Percentiles rank a stretch among this genome's conserved stretches.
These are phyloP conservation scores for Seriola aureovittata DNA, from an alignment of 2,113 vertebrate genomes.

Conservation along the genomic window DNA sequence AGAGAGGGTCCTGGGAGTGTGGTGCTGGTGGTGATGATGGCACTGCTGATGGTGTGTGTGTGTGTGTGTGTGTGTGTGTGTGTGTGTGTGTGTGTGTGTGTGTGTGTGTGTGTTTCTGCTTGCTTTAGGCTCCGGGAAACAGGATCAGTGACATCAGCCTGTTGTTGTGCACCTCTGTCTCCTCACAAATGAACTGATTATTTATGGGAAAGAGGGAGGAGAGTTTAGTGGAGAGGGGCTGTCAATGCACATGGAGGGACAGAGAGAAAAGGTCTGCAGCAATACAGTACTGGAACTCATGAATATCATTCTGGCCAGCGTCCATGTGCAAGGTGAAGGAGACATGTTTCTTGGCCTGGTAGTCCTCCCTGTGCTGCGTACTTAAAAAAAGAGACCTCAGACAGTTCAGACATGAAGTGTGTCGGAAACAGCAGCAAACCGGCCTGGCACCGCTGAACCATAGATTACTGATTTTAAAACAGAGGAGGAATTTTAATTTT, in stretches of 20 bases:
- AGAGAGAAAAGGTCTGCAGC: conserved; percentile 22
- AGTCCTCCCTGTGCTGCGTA: conserved; percentile 9
- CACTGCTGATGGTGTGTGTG: neutral
- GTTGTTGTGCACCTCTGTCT: conserved; percentile 43
- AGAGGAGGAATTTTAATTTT: conserved; percentile 58
- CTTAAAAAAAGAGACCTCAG: conserved; percentile 44
- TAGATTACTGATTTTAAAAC: conserved; percentile 57
- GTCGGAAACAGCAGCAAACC: conserved; percentile 53
- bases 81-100: conserved; percentile 12
- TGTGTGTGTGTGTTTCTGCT: conserved; percentile 19
- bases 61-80: conserved; percentile 29
- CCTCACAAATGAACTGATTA: conserved; percentile 65
- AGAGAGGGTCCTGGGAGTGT: conserved; percentile 21
- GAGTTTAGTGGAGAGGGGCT: conserved; percentile 15
- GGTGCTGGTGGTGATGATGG: conserved; percentile 13
- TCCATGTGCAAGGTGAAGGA: conserved; percentile 76
- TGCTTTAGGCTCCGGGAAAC: conserved; percentile 34
- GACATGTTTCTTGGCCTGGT: conserved; percentile 53
- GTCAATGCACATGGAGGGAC: conserved; percentile 21
- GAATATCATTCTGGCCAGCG: conserved; percentile 67
- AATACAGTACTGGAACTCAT: conserved; percentile 50
- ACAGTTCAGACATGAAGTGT: conserved; percentile 39
- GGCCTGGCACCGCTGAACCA: conserved; percentile 16
- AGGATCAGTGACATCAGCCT: conserved; percentile 68
- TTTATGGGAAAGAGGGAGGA: conserved; percentile 61